Percentiles rank a stretch among this genome's conserved stretches.
Evolutionary conservation across 2,888 invertebrate genomes (phyloP).

Genomic region (Nemoura dubitans): DNA sequence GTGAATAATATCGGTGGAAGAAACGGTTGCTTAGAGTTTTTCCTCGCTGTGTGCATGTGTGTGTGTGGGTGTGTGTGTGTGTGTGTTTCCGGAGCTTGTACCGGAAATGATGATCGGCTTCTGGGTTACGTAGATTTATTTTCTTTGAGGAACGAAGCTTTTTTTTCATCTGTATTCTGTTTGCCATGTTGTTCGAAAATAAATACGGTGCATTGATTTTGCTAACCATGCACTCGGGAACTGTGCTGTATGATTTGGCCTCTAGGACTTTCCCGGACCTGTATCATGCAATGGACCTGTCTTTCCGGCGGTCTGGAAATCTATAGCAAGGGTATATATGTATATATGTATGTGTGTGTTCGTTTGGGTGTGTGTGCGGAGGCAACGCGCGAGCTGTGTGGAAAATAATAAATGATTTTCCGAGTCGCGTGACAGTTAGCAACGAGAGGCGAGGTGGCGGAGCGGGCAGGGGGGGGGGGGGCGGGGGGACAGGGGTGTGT

Average conservation of each 20-base stretch:
- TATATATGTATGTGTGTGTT: constrained; percentile 45
- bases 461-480: background rate
- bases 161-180: background rate
- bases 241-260: constrained; percentile 37
- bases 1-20: background rate
- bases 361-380: background rate
- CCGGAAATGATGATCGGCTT: background rate
- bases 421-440: background rate
- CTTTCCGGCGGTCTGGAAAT: background rate
- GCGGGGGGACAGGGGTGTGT: background rate
- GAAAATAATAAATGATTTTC: background rate
- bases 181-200: background rate
- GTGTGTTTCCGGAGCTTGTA: background rate
- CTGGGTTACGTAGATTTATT: background rate
- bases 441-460: background rate
- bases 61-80: constrained; percentile 1
- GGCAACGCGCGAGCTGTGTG: background rate
- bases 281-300: background rate
- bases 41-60: background rate
- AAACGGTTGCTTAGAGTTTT: background rate
- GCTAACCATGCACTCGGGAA: constrained; percentile 48
- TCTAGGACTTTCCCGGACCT: background rate
- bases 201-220: background rate
- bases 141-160: background rate
- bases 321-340: constrained; percentile 45